These are phyloP conservation scores for Chloromyia formosa DNA, from an alignment of 2,888 invertebrate species.

Conservation along the genomic window DNA sequence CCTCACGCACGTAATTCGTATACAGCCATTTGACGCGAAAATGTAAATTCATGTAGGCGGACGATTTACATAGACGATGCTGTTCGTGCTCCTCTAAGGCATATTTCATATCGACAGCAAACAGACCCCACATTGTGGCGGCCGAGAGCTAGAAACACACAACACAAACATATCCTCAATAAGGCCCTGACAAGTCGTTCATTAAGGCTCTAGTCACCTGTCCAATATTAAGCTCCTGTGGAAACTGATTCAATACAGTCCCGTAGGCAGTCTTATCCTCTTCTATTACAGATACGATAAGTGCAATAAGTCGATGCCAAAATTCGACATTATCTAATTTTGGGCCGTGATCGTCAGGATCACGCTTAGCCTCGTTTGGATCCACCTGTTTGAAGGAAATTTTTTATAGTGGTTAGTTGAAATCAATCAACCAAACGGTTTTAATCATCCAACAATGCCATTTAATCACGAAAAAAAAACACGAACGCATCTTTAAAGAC, in stretches of 20 bases:
- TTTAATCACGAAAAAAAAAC: too few relatives aligned
- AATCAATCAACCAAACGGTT: too few relatives aligned
- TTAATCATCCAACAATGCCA: too few relatives aligned
- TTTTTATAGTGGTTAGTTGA: too few relatives aligned
- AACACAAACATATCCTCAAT: slow-evolving; percentile 3
- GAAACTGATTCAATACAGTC: slow-evolving; percentile 97
- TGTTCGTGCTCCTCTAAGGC: slow-evolving; percentile 98
- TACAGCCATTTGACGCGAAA: slow-evolving; percentile 99
- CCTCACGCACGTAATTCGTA: slow-evolving; percentile 96
- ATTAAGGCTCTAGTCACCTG: slow-evolving; percentile 75
- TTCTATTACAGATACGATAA: slow-evolving; percentile 98
- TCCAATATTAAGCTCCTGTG: slow-evolving; percentile 98
- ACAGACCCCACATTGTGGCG: slow-evolving; percentile 96
- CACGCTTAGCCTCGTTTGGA: slow-evolving; percentile 88
- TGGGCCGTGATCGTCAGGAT: slow-evolving; percentile 87
- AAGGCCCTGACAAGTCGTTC: neutral
- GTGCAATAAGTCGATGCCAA: slow-evolving; percentile 97
- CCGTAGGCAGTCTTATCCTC: slow-evolving; percentile 99
- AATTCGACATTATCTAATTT: slow-evolving; percentile 92
- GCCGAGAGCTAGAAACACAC: slow-evolving; percentile 80
- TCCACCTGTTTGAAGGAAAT: too few relatives aligned
- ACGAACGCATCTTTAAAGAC: too few relatives aligned
- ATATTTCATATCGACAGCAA: slow-evolving; percentile 97
- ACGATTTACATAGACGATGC: slow-evolving; percentile 94
- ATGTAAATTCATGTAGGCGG: slow-evolving; percentile 99